phyloP scores from a whole-genome alignment of 1,140 invertebrate species.

The Aphaenogaster ashmeadi region DNA sequence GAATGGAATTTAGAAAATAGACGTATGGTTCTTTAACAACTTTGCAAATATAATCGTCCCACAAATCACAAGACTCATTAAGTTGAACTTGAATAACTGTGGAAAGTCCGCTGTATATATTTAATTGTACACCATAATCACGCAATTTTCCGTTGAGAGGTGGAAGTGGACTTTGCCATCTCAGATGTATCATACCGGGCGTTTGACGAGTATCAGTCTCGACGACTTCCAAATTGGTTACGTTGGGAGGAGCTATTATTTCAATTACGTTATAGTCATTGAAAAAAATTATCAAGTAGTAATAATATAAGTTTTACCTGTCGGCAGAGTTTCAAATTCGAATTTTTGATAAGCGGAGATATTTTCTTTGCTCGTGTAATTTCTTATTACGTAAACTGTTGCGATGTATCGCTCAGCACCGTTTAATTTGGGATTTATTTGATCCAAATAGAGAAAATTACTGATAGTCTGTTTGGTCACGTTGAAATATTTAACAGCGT shows the following conservation, averaged over 20 bases:
- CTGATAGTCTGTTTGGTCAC: not conserved
- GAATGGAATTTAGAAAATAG: not conserved
- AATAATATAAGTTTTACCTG: conserved; percentile 52
- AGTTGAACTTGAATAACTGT: not conserved
- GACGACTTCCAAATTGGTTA: conserved; percentile 62
- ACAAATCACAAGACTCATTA: conserved; percentile 67
- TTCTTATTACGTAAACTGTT: conserved; percentile 58
- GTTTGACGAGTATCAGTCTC: conserved; percentile 46
- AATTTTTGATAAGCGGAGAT: conserved; percentile 11
- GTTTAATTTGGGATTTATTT: not conserved
- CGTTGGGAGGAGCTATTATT: conserved; percentile 65
- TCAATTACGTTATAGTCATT: not conserved
- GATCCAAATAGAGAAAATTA: not conserved
- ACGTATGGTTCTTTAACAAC: not conserved
- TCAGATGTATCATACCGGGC: conserved; percentile 25
- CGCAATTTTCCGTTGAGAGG: conserved; percentile 70
- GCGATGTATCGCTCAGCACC: conserved; percentile 66
- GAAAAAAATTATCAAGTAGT: not conserved
- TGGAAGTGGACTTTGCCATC: conserved; percentile 68
- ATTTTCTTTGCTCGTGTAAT: conserved; percentile 28
- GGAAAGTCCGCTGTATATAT: not conserved
- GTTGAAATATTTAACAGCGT: conserved; percentile 21
- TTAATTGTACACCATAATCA: not conserved
- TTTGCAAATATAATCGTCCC: conserved; percentile 67
- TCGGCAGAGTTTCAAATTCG: conserved; percentile 55